A percentile compares a stretch with the other conserved stretches of the same genome.
phyloP scores from a whole-genome alignment of 2,888 invertebrate genomes.

The Drosophila sordidula region DNA sequence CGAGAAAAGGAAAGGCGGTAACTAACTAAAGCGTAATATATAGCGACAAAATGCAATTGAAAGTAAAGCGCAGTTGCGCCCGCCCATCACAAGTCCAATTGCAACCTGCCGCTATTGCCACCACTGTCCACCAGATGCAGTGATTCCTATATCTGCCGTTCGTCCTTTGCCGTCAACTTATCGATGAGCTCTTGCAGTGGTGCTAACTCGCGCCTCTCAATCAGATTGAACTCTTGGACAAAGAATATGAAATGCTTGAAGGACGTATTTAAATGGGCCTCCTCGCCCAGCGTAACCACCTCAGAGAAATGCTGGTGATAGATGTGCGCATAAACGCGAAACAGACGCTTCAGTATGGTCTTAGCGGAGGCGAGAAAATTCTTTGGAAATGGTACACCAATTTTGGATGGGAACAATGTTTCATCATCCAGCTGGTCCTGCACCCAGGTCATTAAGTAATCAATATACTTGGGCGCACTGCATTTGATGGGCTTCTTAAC shows the following conservation, averaged over 20 bases:
- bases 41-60: slow-evolving; percentile 48
- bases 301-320: slow-evolving; percentile 99
- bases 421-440: slow-evolving; percentile 99
- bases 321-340: slow-evolving; percentile 99
- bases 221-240: slow-evolving; percentile 97
- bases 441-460: slow-evolving; percentile 99
- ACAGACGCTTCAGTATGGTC: slow-evolving; percentile 98
- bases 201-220: slow-evolving; percentile 97
- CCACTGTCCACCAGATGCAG: slow-evolving; percentile 53
- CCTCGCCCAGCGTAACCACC: slow-evolving; percentile 98
- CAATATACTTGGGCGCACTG: slow-evolving; percentile 99
- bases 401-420: slow-evolving; percentile 98
- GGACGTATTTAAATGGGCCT: slow-evolving; percentile 99
- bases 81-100: slow-evolving; percentile 72
- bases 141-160: slow-evolving; percentile 88
- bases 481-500: slow-evolving; percentile 99
- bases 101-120: slow-evolving; percentile 51
- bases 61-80: slow-evolving; percentile 37
- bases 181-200: slow-evolving; percentile 99
- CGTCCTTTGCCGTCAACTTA: slow-evolving; percentile 95
- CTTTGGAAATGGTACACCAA: slow-evolving; percentile 99
- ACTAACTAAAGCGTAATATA: slow-evolving; percentile 75
- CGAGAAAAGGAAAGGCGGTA: slow-evolving; percentile 67
- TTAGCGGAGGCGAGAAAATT: slow-evolving; percentile 98
- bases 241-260: slow-evolving; percentile 99